Percentiles rank a stretch among this genome's conserved stretches.
Evolutionary conservation across 2,113 vertebrate species (phyloP).

Genomic region (Gasterosteus nipponicus): DNA sequence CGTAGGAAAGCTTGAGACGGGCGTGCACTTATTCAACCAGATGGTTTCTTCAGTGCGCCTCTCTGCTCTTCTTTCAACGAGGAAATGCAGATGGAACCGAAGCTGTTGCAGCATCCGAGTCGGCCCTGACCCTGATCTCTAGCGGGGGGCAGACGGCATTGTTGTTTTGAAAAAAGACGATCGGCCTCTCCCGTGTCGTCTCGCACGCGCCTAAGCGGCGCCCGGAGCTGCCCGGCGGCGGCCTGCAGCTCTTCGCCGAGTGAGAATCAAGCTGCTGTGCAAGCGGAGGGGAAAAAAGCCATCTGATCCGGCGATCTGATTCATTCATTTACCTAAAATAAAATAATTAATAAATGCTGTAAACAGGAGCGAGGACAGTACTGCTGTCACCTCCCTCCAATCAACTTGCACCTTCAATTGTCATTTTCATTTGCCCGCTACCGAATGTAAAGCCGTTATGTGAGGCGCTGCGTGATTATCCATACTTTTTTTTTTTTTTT

Average conservation of each 20-base stretch:
- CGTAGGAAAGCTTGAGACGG: constrained; percentile 5
- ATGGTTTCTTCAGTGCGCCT: background rate
- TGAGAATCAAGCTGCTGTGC: too few species aligned
- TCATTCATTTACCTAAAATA: too few species aligned
- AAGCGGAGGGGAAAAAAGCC: too few species aligned
- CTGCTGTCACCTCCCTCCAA: background rate
- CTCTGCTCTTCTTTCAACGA: background rate
- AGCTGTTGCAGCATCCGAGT: background rate
- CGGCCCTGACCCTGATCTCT: background rate
- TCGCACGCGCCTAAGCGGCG: too few species aligned
- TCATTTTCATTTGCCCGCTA: background rate
- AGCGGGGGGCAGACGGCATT: background rate
- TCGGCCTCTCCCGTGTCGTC: too few species aligned
- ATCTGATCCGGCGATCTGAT: too few species aligned
- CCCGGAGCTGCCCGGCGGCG: too few species aligned
- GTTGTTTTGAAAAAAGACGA: background rate
- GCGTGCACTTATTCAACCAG: background rate
- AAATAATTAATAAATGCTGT: too few species aligned
- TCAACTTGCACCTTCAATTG: constrained; percentile 2
- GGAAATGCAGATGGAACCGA: background rate
- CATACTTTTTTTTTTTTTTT: too few species aligned
- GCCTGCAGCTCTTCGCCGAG: too few species aligned
- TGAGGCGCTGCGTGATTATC: constrained; percentile 16
- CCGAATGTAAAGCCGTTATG: constrained; percentile 2
- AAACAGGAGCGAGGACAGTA: background rate